Base-by-base conservation (phyloP, 2,888 invertebrate genomes). In the Meandrusa payeni region DNA sequence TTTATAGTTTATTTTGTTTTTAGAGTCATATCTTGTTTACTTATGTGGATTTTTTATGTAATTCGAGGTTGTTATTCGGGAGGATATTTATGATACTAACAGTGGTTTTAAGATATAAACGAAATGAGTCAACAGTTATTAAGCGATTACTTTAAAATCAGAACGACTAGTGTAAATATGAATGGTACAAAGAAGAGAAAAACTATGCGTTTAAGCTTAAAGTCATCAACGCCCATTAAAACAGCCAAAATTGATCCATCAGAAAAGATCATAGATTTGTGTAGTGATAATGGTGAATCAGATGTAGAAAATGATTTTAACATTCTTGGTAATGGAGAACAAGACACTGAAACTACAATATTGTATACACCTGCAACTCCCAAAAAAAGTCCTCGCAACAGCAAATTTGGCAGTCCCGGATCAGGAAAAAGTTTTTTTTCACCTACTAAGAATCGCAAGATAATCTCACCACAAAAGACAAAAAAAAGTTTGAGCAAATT, bases 391-490 rank as follows among this genome's bases (percentile, higher is more conserved):
- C 12, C 57, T 6, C 50, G 52, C 15, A 47, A 44, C 13, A 41
- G 49, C 11, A 60, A 53, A 43, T 46, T 28, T 5, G 46, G 13
- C 19, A 58, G 51, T 24, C 55, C 71, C 5, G 51, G 49, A 19
- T 57, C 68, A 3, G 59, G 50, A 10, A 54, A 51, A 2, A 77
- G 66, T 45, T 81, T 61, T 50, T 83, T 52, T 55, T 83, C 83
- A 1, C 83, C 83, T 2, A 59, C 52, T 1, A 82, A 79, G 50
- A 82, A 80, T 42, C 61, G 72, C 5, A 51, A 49, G 7, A 61
- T 66, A 40, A 68, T 42, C 31, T 57, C 61, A 34, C 67, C 73
- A 15, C 43, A 26, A 2, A 63, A 55, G 45, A 61, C 51, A 1
- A 76, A 69, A 37, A 70, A 63, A 37, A 77, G 68, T 48, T 63